Base-by-base conservation (phyloP, 1,140 invertebrate genomes). In the Goniozus legneri region DNA sequence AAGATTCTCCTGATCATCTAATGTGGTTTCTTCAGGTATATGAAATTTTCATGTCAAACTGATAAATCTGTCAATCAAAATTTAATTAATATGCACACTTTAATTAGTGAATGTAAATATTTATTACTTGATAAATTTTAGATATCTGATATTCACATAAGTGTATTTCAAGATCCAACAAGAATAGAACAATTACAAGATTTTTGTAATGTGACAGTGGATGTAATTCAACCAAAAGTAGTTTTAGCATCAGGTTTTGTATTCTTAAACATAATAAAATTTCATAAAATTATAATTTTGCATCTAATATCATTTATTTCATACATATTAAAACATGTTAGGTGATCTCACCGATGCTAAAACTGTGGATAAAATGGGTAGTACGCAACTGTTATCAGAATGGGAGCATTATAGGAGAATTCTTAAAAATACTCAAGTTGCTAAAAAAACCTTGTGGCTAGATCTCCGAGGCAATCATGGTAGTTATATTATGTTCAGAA, bases 401-500 rank as follows among this genome's bases (percentile, higher is more conserved):
- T 97, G 93, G 93, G 65, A 84, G 49, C 78, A 82, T 55, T 97
- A 97, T 70, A 76, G 82, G 51, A 78, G 85, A 58, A 78, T 88
- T 51, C 75, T 95, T 19, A 77, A 82, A 30, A 80, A 87, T 50
- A 84, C 82, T 49, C 79, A 84, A 53, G 79, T 91, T 15, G 73
- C 71, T 22, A 76, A 84, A 36, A 84, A 82, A 66, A 91, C 89
- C 3, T 75, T 81, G 8, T 96, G 92, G 92, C 75, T 96, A 34
- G 94, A 96, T 76, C 87, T 95, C 46, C 79, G 92, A 73, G 94
- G 94, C 70, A 97, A 97, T 81, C 94, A 97, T 84, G 93, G 92
- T 94, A 78, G 68, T 58, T 53, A 32, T 42, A 14, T 31, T 1
- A 30, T 33, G 27, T 3, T 2, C 10, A 19, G 19, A 18, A 42